These are phyloP conservation scores for Spea multiplicata DNA, from an alignment of 2,113 vertebrate genomes.

Conservation along the genomic window DNA sequence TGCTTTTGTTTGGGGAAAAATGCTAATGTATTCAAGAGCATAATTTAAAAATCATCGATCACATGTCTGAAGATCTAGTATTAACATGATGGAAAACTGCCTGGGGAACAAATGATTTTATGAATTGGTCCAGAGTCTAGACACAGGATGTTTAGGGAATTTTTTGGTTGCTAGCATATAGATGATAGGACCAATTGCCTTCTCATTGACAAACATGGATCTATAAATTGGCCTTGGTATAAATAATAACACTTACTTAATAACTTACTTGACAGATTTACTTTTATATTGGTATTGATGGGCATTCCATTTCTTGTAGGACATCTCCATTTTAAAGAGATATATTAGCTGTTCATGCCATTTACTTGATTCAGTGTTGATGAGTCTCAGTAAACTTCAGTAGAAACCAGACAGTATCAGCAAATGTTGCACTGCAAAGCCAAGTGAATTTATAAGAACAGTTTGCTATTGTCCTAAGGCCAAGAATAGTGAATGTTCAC, in stretches of 20 bases:
- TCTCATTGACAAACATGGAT: constrained; percentile 18
- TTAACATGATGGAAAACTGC: constrained; percentile 43
- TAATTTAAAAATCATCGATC: constrained; percentile 44
- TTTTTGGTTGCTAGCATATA: constrained; percentile 14
- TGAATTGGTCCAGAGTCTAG: constrained; percentile 31
- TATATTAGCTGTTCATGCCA: constrained; percentile 9
- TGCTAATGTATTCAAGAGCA: constrained; percentile 42
- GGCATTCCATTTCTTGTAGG: constrained; percentile 3
- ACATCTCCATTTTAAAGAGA: constrained; percentile 14
- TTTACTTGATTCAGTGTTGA: constrained; percentile 8
- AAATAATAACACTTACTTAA: constrained; percentile 32
- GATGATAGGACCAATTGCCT: constrained; percentile 28
- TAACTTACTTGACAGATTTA: constrained; percentile 26
- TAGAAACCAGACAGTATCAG: not conserved
- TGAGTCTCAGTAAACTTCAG: not conserved
- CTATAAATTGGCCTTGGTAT: constrained; percentile 26
- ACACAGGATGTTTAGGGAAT: constrained; percentile 32
- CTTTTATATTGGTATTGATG: constrained; percentile 36
- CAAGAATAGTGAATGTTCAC: too few relatives aligned
- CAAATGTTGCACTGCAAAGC: not conserved
- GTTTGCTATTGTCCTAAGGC: not conserved
- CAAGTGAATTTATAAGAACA: not conserved
- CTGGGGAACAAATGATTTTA: constrained; percentile 35
- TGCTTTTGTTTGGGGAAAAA: constrained; percentile 33
- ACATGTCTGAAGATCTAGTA: constrained; percentile 31